These are phyloP conservation scores for Caenorhabditis zanzibari DNA, from an alignment of 2,888 invertebrate species.

Conservation along the genomic window DNA sequence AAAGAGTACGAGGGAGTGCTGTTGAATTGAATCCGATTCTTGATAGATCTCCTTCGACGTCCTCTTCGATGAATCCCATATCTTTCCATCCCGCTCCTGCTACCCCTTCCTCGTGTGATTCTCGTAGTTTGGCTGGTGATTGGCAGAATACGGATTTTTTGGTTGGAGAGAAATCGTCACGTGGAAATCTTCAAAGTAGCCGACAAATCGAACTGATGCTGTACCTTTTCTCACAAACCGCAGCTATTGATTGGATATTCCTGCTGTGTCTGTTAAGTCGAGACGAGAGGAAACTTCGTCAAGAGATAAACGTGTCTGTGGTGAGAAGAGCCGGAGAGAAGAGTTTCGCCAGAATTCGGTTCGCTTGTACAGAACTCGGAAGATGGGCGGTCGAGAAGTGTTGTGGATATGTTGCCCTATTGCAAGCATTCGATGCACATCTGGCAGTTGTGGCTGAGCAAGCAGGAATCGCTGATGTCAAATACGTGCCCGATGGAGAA, in stretches of 20 bases:
- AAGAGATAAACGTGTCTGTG: conserved; percentile 59
- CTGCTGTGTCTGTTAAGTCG: conserved; percentile 78
- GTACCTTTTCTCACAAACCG: conserved; percentile 72
- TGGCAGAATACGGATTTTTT: conserved; percentile 71
- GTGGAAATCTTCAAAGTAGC: conserved; percentile 63
- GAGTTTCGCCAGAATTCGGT: conserved; percentile 66
- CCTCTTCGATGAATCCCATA: conserved; percentile 44
- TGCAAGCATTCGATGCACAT: conserved; percentile 75
- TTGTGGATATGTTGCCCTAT: conserved; percentile 75
- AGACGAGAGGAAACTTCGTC: conserved; percentile 73
- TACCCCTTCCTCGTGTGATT: conserved; percentile 56
- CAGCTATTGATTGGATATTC: conserved; percentile 79
- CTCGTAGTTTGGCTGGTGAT: conserved; percentile 65
- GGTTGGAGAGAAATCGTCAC: conserved; percentile 61
- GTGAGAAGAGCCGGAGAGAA: conserved; percentile 66
- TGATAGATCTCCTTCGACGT: conserved; percentile 37
- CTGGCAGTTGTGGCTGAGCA: conserved; percentile 70
- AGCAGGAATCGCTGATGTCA: conserved; percentile 53
- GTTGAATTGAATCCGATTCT: conserved; percentile 24
- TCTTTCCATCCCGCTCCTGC: conserved; percentile 27
- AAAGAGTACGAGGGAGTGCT: conserved; percentile 39
- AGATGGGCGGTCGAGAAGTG: conserved; percentile 79
- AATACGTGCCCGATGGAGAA: conserved; percentile 28
- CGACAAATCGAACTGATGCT: conserved; percentile 72
- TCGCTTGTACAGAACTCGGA: conserved; percentile 72